Evolutionary conservation across 2,797 vertebrate genomes (phyloP).

Genomic region (Kryptolebias ocellatus): DNA sequence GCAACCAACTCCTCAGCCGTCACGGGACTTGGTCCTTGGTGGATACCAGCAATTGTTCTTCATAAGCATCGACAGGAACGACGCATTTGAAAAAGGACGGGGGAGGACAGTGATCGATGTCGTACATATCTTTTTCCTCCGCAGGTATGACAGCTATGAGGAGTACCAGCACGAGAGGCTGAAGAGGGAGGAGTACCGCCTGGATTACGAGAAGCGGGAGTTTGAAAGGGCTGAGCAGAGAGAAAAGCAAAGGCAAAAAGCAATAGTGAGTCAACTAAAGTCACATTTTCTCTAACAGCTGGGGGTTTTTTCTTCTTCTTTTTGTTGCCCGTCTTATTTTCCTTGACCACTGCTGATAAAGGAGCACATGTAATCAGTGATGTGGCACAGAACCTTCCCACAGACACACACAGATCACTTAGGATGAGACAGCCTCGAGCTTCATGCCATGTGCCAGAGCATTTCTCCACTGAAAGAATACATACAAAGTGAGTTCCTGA

Average conservation of each 20-base stretch:
- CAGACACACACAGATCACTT: slow-evolving; percentile 44
- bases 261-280: slow-evolving; percentile 88
- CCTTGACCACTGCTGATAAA: slow-evolving; percentile 41
- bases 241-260: slow-evolving; percentile 92
- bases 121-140: slow-evolving; percentile 13
- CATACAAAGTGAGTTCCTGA: slow-evolving; percentile 75
- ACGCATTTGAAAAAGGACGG: slow-evolving; percentile 26
- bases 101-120: slow-evolving; percentile 24
- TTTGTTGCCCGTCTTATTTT: slow-evolving; percentile 25
- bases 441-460: slow-evolving; percentile 43
- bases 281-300: slow-evolving; percentile 18
- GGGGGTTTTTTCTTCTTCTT: neutral
- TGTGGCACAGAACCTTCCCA: slow-evolving; percentile 48
- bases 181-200: slow-evolving; percentile 93
- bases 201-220: slow-evolving; percentile 93
- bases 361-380: slow-evolving; percentile 48
- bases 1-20: slow-evolving; percentile 15
- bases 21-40: slow-evolving; percentile 24
- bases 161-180: slow-evolving; percentile 96
- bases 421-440: slow-evolving; percentile 52
- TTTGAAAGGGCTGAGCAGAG: slow-evolving; percentile 93
- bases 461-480: slow-evolving; percentile 55
- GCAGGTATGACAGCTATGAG: slow-evolving; percentile 97
- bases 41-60: slow-evolving; percentile 39
- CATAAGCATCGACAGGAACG: slow-evolving; percentile 9